Evolutionary conservation across 2,888 invertebrate species (phyloP), one percentile per base, ranked within the genome.

Genomic region (Tricholauxania praeusta): DNA sequence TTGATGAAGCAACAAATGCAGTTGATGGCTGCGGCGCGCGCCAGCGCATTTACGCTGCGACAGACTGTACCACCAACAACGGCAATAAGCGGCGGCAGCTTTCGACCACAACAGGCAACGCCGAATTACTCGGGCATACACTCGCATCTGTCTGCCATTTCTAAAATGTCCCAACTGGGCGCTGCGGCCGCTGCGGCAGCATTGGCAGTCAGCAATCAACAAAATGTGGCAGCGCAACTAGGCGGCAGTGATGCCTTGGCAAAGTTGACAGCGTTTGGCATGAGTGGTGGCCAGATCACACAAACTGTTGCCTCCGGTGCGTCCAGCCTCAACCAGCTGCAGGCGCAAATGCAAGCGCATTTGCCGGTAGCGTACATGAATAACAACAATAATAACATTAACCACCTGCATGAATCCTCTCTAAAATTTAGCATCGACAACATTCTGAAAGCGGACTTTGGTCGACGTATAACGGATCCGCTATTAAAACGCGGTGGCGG

Each of bases 361-460:
- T 81, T 81, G 75, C 85, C 79, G 8, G 80, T 81, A 48, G 28
- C 72, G 64, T 71, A 62, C 71, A 77, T 17, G 72, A 73, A 7
- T 75, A 76, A 52, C 78, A 74, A 65, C 48, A 78, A 82, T 55
- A 78, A 82, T 68, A 79, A 82, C 71, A 77, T 79, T 67, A 79
- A 81, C 47, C 74, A 79, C 67, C 77, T 88, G 3, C 90, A 91
- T 75, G 91, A 91, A 75, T 89, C 89, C 63, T 90, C 90, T 78
- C 85, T 96, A 48, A 93, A 93, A 79, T 96, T 95, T 88, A 95
- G 95, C 82, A 95, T 96, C 84, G 94, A 94, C 81, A 95, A 96
- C 86, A 96, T 96, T 75, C 87, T 96, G 32, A 92, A 94, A 82
- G 95, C 95, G 0, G 95, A 96, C 84, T 96, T 96, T 78, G 95